Conservation (phyloP, 2,113 vertebrate genomes). For the Brachyhypopomus occidentalis region DNA sequence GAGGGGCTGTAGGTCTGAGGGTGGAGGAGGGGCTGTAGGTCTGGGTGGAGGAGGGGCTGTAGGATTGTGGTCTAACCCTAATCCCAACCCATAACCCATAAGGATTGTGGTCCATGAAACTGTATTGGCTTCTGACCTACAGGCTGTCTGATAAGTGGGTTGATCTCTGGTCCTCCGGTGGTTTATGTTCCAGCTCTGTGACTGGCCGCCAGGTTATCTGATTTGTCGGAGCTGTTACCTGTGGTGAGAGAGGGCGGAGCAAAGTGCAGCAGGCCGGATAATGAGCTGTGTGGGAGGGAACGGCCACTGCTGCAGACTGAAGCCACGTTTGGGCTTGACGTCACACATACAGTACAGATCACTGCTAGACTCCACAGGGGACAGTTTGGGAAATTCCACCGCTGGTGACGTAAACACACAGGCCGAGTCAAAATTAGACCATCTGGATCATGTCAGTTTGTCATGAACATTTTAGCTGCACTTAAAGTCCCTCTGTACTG, state of each 20-base stretch:
- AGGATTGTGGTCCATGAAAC: not conserved
- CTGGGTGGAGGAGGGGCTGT: not conserved
- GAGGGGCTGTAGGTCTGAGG: not conserved
- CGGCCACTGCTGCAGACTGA: no score
- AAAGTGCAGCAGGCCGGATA: not conserved
- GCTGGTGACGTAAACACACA: not conserved
- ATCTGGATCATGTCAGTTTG: slow-evolving; percentile 41
- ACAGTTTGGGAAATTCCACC: not conserved
- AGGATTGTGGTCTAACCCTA: not conserved
- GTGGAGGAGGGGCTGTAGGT: not conserved
- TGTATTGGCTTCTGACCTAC: not conserved
- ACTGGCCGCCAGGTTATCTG: slow-evolving; percentile 1
- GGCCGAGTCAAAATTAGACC: slow-evolving; percentile 39
- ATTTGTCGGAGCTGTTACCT: not conserved
- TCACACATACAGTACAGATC: not conserved
- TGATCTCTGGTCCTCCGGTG: not conserved
- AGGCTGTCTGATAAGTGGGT: slow-evolving; percentile 1
- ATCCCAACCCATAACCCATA: no score
- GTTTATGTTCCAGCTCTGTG: not conserved
- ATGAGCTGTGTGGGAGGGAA: not conserved
- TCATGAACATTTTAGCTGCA: not conserved
- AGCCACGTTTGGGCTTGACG: no score
- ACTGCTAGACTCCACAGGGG: not conserved
- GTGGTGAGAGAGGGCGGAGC: not conserved
- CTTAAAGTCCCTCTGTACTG: no score